A percentile compares a stretch with the other conserved stretches of the same genome.
Conservation (phyloP, 2,888 invertebrate genomes). For the Zele albiditarsus region DNA sequence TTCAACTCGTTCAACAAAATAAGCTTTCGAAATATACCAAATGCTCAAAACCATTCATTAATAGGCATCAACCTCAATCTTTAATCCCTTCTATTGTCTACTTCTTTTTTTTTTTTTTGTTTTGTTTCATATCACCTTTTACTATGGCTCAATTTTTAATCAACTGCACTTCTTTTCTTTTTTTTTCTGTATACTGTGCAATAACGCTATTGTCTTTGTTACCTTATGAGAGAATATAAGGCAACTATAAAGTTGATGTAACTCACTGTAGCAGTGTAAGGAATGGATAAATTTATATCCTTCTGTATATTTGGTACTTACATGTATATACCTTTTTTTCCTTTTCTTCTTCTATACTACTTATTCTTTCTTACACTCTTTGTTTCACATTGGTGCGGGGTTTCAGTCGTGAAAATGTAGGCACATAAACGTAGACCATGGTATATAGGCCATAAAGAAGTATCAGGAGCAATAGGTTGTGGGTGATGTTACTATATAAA, state of each 20-base stretch:
- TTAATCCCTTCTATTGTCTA: constrained; percentile 12
- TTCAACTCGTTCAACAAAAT: constrained; percentile 37
- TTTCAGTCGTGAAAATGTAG: constrained; percentile 16
- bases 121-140: neutral
- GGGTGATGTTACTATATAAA: constrained; percentile 1
- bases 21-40: constrained; percentile 35
- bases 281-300: neutral
- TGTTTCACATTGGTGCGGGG: neutral
- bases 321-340: constrained; percentile 16
- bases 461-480: constrained; percentile 6
- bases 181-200: neutral
- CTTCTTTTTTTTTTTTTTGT: constrained; percentile 31
- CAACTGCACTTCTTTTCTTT: neutral
- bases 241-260: neutral
- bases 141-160: neutral
- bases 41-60: constrained; percentile 16
- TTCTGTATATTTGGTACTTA: neutral
- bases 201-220: neutral
- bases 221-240: neutral
- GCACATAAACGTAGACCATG: neutral
- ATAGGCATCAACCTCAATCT: constrained; percentile 23
- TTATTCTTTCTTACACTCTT: too few species aligned
- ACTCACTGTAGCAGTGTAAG: neutral
- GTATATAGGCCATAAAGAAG: constrained; percentile 12
- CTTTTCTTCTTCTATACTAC: constrained; percentile 19